Base-by-base conservation (phyloP, 2,797 vertebrate genomes). In the Knipowitschia caucasica region DNA sequence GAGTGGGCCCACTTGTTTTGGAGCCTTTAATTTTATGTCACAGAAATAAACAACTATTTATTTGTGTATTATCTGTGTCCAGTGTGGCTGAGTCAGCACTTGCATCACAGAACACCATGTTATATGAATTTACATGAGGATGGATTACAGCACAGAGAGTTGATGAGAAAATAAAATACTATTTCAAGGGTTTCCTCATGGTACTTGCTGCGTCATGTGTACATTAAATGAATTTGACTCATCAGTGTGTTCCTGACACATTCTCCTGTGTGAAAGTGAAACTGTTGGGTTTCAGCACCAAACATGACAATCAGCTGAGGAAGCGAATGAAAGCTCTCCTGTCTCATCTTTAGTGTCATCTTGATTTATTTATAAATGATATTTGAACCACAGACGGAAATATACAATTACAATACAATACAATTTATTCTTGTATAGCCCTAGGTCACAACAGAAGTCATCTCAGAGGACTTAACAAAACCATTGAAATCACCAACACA, bases 311-410 rank as follows among this genome's bases (percentile, higher is more conserved):
- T 75, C 62, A 53, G 50, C 68, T 57, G 61, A 50, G 50, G 15
- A 34, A 56, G 40, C 44, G 70, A 34, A 61, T 59, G 56, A 60
- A 56, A 38, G 64, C 53, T 46, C 21, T 44, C 43, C 56, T 66
- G 51, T 53, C 45, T 67, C 26, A 26, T 54, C 34, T 56, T 78
- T 64, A 57, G 55, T 65, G 56, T 54, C 56, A 42, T 56, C 46
- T 45, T 29, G 45, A 25, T 55, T 43, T n/a, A n/a, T n/a, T n/a
- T n/a, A n/a, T n/a, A n/a, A n/a, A n/a, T n/a, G n/a, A n/a, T n/a
- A n/a, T n/a, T n/a, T n/a, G n/a, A n/a, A n/a, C n/a, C n/a, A n/a
- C n/a, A n/a, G n/a, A n/a, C n/a, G n/a, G n/a, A n/a, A n/a, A n/a
- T n/a, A n/a, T n/a, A n/a, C n/a, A n/a, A n/a, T n/a, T n/a, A n/a